Conservation (phyloP, 1,140 invertebrate genomes). For the Apis dorsata region DNA sequence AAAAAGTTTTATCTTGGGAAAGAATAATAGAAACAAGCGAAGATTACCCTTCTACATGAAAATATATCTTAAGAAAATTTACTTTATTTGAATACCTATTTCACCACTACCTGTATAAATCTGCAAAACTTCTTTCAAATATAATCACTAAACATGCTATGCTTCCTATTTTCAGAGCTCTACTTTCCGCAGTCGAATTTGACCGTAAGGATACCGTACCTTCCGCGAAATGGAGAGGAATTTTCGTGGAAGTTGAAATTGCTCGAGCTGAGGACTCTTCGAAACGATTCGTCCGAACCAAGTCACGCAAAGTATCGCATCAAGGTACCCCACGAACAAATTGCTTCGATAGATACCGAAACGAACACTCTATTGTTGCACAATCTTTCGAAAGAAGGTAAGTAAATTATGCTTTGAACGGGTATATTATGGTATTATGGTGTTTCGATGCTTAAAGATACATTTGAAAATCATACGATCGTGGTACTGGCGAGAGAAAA, state of each 20-base stretch:
- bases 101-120: too few species aligned
- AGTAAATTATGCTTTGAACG: neutral
- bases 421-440: neutral
- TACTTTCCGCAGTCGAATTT: conserved; percentile 78
- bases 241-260: conserved; percentile 61
- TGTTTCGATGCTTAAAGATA: conserved; percentile 44
- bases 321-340: conserved; percentile 51
- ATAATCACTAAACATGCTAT: neutral
- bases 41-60: too few species aligned
- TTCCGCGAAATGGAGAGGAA: conserved; percentile 45
- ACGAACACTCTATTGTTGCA: conserved; percentile 61
- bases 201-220: conserved; percentile 69
- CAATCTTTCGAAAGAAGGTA: conserved; percentile 62
- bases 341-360: conserved; percentile 52
- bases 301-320: conserved; percentile 67
- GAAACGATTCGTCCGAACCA: conserved; percentile 66
- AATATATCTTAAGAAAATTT: too few species aligned
- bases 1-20: too few species aligned
- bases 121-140: too few species aligned
- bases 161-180: conserved; percentile 67
- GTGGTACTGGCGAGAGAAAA: conserved; percentile 67
- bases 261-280: conserved; percentile 69
- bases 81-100: too few species aligned
- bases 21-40: too few species aligned
- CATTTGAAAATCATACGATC: conserved; percentile 54